These are phyloP conservation scores for Rallus limicola DNA, from an alignment of 2,113 vertebrate genomes.

Conservation along the genomic window DNA sequence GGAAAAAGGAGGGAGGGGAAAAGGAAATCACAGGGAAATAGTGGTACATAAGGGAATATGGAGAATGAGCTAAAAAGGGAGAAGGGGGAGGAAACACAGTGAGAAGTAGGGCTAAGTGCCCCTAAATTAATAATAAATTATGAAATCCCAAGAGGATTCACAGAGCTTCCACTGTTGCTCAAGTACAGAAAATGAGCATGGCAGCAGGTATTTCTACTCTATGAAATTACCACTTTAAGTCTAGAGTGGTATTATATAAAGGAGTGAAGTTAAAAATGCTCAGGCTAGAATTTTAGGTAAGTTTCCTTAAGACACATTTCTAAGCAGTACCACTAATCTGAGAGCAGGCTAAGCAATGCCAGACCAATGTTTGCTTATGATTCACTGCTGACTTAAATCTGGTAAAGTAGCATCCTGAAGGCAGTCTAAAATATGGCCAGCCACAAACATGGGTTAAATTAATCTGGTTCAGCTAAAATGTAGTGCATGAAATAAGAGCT, in stretches of 20 bases:
- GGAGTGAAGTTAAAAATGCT: conserved; percentile 18
- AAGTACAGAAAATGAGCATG: neutral
- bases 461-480: conserved; percentile 44
- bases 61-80: neutral
- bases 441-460: conserved; percentile 49
- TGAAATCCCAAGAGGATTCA: neutral
- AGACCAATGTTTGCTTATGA: conserved; percentile 20
- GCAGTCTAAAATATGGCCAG: conserved; percentile 14
- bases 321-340: conserved; percentile 1
- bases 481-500: conserved; percentile 10
- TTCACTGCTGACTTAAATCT: conserved; percentile 45
- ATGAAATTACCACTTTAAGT: neutral
- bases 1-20: neutral
- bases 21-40: neutral
- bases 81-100: neutral
- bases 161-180: neutral
- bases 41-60: neutral
- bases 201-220: neutral
- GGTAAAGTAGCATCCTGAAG: conserved; percentile 25
- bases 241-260: neutral
- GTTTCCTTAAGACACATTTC: conserved; percentile 20
- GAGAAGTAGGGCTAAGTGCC: fast-evolving
- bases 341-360: conserved; percentile 1
- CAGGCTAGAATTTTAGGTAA: conserved; percentile 16
- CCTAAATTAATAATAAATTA: neutral